Evolutionary conservation across 2,797 vertebrate species (phyloP).

Genomic region (Pseudochirops corinnae): DNA sequence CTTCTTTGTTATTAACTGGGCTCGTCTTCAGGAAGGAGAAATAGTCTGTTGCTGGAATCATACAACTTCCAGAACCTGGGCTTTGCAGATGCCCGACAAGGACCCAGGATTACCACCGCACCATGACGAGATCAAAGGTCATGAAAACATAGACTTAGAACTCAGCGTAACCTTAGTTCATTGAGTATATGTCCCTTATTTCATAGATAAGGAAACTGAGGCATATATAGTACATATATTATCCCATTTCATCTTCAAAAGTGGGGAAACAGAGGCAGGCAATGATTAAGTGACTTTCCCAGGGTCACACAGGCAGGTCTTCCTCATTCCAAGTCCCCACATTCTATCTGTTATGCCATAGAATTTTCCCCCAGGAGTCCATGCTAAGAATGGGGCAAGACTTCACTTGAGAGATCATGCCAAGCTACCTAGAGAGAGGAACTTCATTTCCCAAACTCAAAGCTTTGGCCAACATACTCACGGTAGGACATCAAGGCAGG

Average conservation of each 20-base stretch:
- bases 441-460: background rate
- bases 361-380: background rate
- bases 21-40: background rate
- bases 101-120: background rate
- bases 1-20: background rate
- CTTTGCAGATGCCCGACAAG: background rate
- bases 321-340: background rate
- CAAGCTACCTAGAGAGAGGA: background rate
- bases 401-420: background rate
- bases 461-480: background rate
- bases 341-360: background rate
- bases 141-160: background rate
- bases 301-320: background rate
- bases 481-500: background rate
- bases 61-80: background rate
- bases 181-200: background rate
- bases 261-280: background rate
- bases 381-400: background rate
- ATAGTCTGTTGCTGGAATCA: background rate
- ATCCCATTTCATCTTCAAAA: background rate
- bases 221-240: background rate
- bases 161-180: background rate
- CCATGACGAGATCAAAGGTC: background rate
- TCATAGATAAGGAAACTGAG: background rate
- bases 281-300: background rate